Conservation (phyloP, 2,797 vertebrate species). For the Leontopithecus rosalia region DNA sequence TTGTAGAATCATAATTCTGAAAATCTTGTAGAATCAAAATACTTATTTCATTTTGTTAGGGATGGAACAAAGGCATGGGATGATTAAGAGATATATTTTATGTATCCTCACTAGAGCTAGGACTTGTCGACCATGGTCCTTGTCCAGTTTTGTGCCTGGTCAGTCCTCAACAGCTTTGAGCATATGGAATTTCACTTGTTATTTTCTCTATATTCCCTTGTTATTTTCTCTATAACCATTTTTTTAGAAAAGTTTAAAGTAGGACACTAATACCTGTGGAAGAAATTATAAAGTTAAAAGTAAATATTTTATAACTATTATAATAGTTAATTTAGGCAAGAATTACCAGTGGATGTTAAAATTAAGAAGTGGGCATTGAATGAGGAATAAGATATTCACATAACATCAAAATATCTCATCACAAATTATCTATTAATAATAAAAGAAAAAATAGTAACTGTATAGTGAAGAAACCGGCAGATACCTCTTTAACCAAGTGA, state of each 20-base stretch:
- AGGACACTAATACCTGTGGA: neutral
- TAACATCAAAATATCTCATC: neutral
- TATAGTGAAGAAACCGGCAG: neutral
- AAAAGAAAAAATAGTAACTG: neutral
- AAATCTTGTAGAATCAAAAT: neutral
- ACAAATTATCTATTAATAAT: neutral
- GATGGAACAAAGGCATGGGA: neutral
- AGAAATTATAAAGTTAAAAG: neutral
- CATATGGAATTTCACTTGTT: neutral
- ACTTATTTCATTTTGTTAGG: neutral
- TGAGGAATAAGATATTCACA: neutral
- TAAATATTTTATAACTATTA: neutral
- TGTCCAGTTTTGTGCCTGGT: neutral
- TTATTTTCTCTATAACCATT: neutral
- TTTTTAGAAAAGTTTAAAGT: neutral
- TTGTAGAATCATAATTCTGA: neutral
- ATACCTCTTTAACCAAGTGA: neutral
- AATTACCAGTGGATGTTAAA: neutral
- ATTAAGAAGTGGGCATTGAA: neutral
- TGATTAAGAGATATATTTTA: neutral
- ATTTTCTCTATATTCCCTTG: slow-evolving; percentile 2
- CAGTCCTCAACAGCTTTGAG: neutral
- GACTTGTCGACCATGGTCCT: neutral
- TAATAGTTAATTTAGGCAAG: neutral
- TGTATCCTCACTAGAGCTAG: neutral